These are phyloP conservation scores for Oxygymnocypris stewartii DNA, from an alignment of 2,113 vertebrate species.

Conservation along the genomic window DNA sequence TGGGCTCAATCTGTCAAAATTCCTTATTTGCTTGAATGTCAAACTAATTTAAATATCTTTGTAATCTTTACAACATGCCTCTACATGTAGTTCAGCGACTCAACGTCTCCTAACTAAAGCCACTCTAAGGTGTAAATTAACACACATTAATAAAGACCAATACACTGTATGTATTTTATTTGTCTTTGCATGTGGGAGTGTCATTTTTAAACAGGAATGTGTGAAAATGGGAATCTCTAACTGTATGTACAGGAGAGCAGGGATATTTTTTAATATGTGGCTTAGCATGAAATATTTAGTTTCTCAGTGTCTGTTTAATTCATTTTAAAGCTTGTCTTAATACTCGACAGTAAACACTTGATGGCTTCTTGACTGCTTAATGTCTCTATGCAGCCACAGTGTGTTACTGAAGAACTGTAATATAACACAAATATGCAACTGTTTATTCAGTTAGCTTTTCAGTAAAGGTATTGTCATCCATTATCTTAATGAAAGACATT, in stretches of 20 bases:
- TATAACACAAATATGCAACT: slow-evolving; percentile 50
- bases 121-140: background rate
- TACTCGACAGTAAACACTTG: slow-evolving; percentile 15
- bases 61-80: background rate
- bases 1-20: background rate
- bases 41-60: background rate
- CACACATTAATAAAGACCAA: slow-evolving; percentile 31
- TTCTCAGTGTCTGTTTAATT: slow-evolving; percentile 41
- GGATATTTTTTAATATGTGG: slow-evolving; percentile 42
- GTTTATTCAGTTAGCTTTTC: background rate
- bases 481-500: background rate
- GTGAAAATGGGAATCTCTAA: slow-evolving; percentile 39
- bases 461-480: background rate
- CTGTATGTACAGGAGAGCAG: background rate
- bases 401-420: slow-evolving; percentile 43
- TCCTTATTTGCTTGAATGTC: background rate
- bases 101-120: background rate
- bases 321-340: slow-evolving; percentile 39
- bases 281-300: slow-evolving; percentile 56
- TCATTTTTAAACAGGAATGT: slow-evolving; percentile 43
- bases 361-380: slow-evolving; percentile 28
- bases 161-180: slow-evolving; percentile 51
- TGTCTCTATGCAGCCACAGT: slow-evolving; percentile 1
- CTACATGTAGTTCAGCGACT: too few species aligned
- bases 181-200: slow-evolving; percentile 63